Evolutionary conservation across 2,797 vertebrate genomes (phyloP).

Genomic region (Nannoperca obscura): DNA sequence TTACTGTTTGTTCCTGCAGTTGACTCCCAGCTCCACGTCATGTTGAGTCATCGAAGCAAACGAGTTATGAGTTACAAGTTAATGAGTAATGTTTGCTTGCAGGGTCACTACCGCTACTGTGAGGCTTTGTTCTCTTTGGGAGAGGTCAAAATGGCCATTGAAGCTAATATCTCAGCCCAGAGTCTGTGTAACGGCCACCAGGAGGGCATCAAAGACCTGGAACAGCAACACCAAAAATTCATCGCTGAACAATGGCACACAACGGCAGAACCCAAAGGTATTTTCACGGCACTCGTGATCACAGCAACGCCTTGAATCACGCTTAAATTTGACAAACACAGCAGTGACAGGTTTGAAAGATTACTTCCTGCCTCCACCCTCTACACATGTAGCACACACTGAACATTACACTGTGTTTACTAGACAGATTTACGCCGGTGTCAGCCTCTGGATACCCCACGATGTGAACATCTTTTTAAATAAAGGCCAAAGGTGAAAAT

Average conservation of each 20-base stretch:
- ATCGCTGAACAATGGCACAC: conserved; percentile 21
- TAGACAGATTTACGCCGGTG: background rate
- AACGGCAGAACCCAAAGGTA: conserved; percentile 76
- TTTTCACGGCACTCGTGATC: background rate
- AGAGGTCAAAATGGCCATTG: conserved; percentile 82
- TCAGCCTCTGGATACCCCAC: background rate
- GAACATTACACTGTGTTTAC: background rate
- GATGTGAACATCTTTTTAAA: too few relatives aligned
- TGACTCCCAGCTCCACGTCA: background rate
- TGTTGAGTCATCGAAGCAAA: background rate
- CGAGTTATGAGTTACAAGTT: background rate
- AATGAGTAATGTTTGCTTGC: conserved; percentile 23
- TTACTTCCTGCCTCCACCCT: background rate
- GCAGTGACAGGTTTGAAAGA: background rate
- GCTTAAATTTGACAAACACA: too few relatives aligned
- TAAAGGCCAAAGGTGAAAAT: too few relatives aligned
- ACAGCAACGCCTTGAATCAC: background rate
- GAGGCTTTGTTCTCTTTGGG: conserved; percentile 91
- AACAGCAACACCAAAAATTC: conserved; percentile 85
- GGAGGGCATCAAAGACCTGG: conserved; percentile 87
- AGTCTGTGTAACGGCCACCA: conserved; percentile 79
- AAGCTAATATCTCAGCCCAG: conserved; percentile 87
- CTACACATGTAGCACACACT: background rate
- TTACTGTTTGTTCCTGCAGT: background rate
- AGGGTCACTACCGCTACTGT: conserved; percentile 96